Percentiles rank a stretch among this genome's conserved stretches.
Evolutionary conservation across 2,888 invertebrate species (phyloP).

Genomic region (Clepsis dumicolana): DNA sequence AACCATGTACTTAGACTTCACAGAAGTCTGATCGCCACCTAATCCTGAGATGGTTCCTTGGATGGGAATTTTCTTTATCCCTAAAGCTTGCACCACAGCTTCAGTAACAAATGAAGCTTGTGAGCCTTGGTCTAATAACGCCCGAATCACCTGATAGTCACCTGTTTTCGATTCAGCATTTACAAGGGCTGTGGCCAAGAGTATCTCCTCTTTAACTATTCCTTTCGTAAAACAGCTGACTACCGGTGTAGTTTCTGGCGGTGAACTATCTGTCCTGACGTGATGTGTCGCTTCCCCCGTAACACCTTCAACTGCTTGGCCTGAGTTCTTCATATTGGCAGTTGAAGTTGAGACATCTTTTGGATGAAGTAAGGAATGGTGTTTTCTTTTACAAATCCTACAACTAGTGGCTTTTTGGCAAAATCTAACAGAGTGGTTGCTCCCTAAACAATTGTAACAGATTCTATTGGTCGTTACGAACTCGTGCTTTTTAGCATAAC

Average conservation of each 20-base stretch:
- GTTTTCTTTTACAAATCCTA: slow-evolving; percentile 10
- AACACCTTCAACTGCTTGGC: not conserved
- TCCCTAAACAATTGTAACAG: slow-evolving; percentile 18
- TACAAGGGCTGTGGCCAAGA: not conserved
- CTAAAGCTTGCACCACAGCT: slow-evolving; percentile 46
- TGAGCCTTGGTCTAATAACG: slow-evolving; percentile 51
- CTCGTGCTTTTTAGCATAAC: not conserved
- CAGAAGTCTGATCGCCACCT: slow-evolving; percentile 35
- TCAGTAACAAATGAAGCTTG: slow-evolving; percentile 52
- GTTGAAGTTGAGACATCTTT: not conserved
- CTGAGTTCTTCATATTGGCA: not conserved
- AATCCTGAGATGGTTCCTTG: slow-evolving; percentile 45
- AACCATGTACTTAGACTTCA: slow-evolving; percentile 44
- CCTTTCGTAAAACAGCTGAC: not conserved
- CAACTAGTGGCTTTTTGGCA: slow-evolving; percentile 11
- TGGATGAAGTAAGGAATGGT: slow-evolving; percentile 27
- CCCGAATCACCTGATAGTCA: slow-evolving; percentile 38
- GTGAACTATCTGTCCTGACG: too few species aligned
- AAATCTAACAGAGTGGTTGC: slow-evolving; percentile 9
- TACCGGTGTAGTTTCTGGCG: not conserved
- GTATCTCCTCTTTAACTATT: not conserved
- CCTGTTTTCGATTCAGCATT: slow-evolving; percentile 1
- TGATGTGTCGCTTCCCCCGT: not conserved
- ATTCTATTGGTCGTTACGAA: slow-evolving; percentile 15
- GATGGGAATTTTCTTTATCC: slow-evolving; percentile 45